Evolutionary conservation across 1,140 invertebrate species (phyloP), one percentile per base, ranked within the genome.

Genomic region (Pseudomyrmex sp.): DNA sequence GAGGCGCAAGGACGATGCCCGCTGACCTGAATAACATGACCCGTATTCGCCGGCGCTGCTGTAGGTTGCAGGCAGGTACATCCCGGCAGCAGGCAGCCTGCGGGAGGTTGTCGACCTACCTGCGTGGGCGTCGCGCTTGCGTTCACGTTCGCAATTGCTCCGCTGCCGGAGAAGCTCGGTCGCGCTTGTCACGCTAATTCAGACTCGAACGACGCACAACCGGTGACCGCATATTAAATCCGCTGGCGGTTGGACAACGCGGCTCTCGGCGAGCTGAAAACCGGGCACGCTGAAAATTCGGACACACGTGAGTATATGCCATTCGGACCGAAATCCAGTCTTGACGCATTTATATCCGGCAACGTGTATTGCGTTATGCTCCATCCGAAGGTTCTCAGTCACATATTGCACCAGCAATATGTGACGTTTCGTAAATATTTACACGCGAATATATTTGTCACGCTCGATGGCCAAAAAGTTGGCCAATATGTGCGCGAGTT

Each of bases 1-100:
- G 2, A 73, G 20, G 65, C 23, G 54, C 54, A 73, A 84, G 85
- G 82, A 85, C 61, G 76, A 73, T 73, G 62, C 76, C 66, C 70
- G 65, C 62, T 90, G 89, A 89, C 85, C 89, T 66, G 72, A 85
- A 90, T 90, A 85, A 66, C 52, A 18, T 84, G 88, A 88, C 87
- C 88, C n/a, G 62, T 85, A 89, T 87, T 79, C 70, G 74, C 23
- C 13, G 26, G 52, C 46, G 52, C 58, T 62, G 59, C 48, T 20
- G 48, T 59, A 84, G 75, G 26, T 63, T 46, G 66, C 66, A 87
- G 79, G 35, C 35, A 35, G 75, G 73, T 56, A 20, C 69, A 59
- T 58, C 18, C 18, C 58, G 65, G 73, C 54, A 23, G 20, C 35
- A 35, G 13, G 50, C 44, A 62, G 23, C 26, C 46, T 59, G 52